Evolutionary conservation across 2,113 vertebrate species (phyloP).

Genomic region (Hystrix cristata): DNA sequence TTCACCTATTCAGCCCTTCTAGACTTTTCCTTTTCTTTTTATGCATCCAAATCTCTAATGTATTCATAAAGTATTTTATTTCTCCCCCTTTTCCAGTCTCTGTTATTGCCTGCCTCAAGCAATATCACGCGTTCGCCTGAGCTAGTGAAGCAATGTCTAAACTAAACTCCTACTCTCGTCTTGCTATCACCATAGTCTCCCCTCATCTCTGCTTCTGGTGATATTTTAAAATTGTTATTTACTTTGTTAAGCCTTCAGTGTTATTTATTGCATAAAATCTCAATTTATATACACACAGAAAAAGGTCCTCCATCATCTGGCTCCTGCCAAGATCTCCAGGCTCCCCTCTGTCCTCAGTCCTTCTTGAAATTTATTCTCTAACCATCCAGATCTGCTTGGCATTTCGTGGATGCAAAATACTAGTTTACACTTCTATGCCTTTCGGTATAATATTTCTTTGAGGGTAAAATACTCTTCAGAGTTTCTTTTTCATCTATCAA

Average conservation of each 20-base stretch:
- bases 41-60: background rate
- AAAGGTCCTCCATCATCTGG: background rate
- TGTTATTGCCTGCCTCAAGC: background rate
- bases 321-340: background rate
- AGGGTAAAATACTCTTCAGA: background rate
- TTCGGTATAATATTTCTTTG: background rate
- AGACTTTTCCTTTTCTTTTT: slow-evolving; percentile 4
- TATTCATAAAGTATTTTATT: background rate
- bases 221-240: background rate
- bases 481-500: background rate
- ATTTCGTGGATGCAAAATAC: background rate
- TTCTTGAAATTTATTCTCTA: background rate
- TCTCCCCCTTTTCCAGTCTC: background rate
- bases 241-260: background rate
- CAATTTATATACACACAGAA: background rate
- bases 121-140: background rate
- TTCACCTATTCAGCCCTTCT: background rate
- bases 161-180: background rate
- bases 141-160: background rate
- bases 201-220: background rate
- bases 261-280: background rate
- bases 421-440: background rate
- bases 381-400: background rate
- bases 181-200: background rate
- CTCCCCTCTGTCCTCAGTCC: background rate